A percentile compares a stretch with the other conserved stretches of the same genome.
These are phyloP conservation scores for Perizoma flavofasciatum DNA, from an alignment of 2,888 invertebrate species.

Conservation along the genomic window DNA sequence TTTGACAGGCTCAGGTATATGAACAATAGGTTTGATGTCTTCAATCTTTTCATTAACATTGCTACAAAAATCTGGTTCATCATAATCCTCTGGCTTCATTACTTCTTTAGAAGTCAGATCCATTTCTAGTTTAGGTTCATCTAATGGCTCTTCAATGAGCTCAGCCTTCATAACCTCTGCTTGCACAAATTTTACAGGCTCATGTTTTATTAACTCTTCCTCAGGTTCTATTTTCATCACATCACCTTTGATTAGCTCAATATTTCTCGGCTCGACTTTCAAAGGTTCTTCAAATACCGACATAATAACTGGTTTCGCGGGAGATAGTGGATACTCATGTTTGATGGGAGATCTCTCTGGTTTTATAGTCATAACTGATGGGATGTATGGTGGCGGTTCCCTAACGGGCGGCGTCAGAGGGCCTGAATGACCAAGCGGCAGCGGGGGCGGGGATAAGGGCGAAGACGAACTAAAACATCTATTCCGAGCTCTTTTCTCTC, in stretches of 20 bases:
- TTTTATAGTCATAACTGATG: conserved; percentile 53
- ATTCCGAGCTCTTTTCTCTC: conserved; percentile 74
- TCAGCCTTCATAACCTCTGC: conserved; percentile 15
- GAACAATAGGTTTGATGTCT: conserved; percentile 33
- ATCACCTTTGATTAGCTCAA: conserved; percentile 11
- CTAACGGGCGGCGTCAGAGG: conserved; percentile 61
- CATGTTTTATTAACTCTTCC: conserved; percentile 57
- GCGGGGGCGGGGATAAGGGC: conserved; percentile 64
- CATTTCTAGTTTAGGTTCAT: conserved; percentile 64
- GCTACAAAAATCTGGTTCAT: conserved; percentile 68
- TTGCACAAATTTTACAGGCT: conserved; percentile 29
- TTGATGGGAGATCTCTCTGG: conserved; percentile 70
- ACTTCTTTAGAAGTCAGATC: conserved; percentile 76
- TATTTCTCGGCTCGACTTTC: conserved; percentile 49
- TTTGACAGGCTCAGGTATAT: conserved; percentile 14
- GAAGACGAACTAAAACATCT: conserved; percentile 72
- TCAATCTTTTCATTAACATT: conserved; percentile 45
- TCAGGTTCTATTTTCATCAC: conserved; percentile 16
- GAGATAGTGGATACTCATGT: conserved; percentile 69
- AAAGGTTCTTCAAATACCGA: conserved; percentile 66
- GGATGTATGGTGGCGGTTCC: conserved; percentile 45
- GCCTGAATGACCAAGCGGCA: conserved; percentile 36
- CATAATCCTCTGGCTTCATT: conserved; percentile 70
- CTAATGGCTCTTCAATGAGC: conserved; percentile 43
- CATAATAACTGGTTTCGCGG: conserved; percentile 55